Conservation (phyloP, 2,113 vertebrate genomes). For the Hoplias malabaricus region DNA sequence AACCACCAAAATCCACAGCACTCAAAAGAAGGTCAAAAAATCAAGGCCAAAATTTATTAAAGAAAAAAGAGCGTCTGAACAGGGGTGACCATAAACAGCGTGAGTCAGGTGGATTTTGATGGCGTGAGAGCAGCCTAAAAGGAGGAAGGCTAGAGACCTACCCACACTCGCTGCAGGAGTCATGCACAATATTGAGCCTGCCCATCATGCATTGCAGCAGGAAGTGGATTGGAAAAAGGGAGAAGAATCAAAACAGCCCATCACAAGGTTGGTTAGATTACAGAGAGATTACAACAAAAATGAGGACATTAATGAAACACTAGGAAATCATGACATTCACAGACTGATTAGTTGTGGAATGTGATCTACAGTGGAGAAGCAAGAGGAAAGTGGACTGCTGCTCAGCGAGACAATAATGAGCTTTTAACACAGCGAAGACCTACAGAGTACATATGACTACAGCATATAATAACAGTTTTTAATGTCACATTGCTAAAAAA, state of each 20-base stretch:
- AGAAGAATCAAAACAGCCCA: conserved; percentile 99
- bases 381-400: not conserved
- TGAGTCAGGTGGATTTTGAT: conserved; percentile 42
- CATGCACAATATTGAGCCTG: conserved; percentile 99
- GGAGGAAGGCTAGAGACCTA: conserved; percentile 97
- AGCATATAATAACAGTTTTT: not conserved
- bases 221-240: conserved; percentile 93
- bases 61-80: no score
- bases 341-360: conserved; percentile 39
- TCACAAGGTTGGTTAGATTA: conserved; percentile 98
- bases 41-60: no score
- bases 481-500: not conserved
- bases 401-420: conserved; percentile 3
- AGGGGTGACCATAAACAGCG: not conserved
- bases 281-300: conserved; percentile 79
- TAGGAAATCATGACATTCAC: conserved; percentile 47
- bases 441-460: not conserved
- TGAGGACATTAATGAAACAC: conserved; percentile 41
- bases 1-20: conserved; percentile 41
- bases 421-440: conserved; percentile 2
- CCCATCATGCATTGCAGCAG: conserved; percentile 99
- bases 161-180: conserved; percentile 98
- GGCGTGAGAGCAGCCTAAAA: conserved; percentile 60
- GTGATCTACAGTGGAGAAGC: conserved; percentile 24
- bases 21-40: not conserved